Evolutionary conservation across 2,113 vertebrate species (phyloP).

Genomic region (Choloepus hoffmanni): DNA sequence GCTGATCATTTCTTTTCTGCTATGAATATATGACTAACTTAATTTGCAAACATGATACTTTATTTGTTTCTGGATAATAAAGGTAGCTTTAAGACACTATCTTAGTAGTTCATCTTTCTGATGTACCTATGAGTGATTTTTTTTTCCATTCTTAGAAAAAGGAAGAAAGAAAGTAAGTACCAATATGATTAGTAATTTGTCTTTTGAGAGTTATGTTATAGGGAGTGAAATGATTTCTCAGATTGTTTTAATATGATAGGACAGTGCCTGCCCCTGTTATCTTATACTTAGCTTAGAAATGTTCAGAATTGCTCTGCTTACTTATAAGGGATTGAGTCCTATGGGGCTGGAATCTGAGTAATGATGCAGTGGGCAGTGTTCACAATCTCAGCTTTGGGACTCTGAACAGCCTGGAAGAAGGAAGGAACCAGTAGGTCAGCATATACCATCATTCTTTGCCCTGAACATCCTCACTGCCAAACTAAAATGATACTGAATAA

Average conservation of each 20-base stretch:
- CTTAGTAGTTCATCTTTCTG: conserved; percentile 19
- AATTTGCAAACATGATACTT: not conserved
- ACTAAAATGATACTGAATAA: not conserved
- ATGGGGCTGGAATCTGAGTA: conserved; percentile 1
- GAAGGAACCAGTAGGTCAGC: not conserved
- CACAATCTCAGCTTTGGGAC: not conserved
- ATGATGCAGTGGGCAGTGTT: not conserved
- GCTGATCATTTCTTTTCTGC: conserved; percentile 20
- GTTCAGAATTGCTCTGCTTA: not conserved
- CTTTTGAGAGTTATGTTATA: conserved; percentile 1
- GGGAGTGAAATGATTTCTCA: not conserved
- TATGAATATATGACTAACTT: conserved; percentile 50
- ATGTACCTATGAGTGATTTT: not conserved
- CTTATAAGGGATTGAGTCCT: not conserved
- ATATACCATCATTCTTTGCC: not conserved
- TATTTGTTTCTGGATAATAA: not conserved
- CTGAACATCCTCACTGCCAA: not conserved
- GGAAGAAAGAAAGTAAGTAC: not conserved
- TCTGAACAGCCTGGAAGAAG: not conserved
- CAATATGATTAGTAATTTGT: not conserved
- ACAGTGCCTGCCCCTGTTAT: not conserved
- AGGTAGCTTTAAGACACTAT: conserved; percentile 42
- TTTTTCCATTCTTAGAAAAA: not conserved
- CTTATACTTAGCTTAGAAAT: not conserved
- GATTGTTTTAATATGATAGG: not conserved